These are phyloP conservation scores for Ascaphus truei DNA, from an alignment of 2,113 vertebrate species.

Conservation along the genomic window DNA sequence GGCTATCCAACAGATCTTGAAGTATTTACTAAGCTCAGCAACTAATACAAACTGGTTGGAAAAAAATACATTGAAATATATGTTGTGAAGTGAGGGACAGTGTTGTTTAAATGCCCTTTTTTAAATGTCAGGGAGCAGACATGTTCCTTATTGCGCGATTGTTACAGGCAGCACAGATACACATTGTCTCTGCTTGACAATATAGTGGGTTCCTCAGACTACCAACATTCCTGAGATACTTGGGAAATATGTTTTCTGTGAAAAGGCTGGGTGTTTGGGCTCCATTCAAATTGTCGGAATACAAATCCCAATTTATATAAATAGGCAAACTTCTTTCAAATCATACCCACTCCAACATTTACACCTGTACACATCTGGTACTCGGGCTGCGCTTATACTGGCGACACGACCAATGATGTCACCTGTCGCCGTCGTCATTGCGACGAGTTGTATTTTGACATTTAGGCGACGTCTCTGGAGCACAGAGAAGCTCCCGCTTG, in stretches of 20 bases:
- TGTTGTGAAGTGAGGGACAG: neutral
- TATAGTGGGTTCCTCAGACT: neutral
- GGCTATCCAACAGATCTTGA: neutral
- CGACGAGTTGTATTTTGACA: no score
- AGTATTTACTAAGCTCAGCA: neutral
- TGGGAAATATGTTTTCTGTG: neutral
- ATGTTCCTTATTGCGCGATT: neutral
- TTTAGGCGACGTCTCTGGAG: no score
- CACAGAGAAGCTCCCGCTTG: no score
- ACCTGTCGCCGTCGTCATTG: no score
- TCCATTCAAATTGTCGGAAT: no score
- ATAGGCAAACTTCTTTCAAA: no score
- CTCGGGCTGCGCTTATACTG: no score
- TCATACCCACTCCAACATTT: no score
- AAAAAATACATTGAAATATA: neutral
- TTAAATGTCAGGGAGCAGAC: constrained; percentile 9
- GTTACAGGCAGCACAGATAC: neutral
- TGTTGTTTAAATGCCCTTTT: constrained; percentile 22
- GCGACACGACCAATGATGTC: no score
- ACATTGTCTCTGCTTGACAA: constrained; percentile 7
- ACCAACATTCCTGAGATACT: neutral
- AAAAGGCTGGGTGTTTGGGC: neutral
- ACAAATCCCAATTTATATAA: no score
- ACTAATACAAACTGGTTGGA: neutral
- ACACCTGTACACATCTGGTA: no score